phyloP scores from a whole-genome alignment of 2,113 vertebrate species.

The human (Homo sapiens) region GRCh38 chr18:14976001-14976500 shows the following conservation, averaged over 20 bases:
- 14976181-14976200: neutral
- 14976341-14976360: slow-evolving; percentile 27
- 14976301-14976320: slow-evolving; percentile 37
- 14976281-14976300: slow-evolving; percentile 71
- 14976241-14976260: slow-evolving; percentile 57
- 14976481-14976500: neutral
- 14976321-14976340: slow-evolving; percentile 50
- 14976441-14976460: neutral
- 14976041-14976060: too few species aligned
- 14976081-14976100: neutral
- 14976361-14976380: neutral
- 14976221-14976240: slow-evolving; percentile 26
- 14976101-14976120: neutral
- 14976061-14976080: neutral
- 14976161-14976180: slow-evolving; percentile 35
- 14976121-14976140: neutral
- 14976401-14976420: neutral
- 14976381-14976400: neutral
- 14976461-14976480: neutral
- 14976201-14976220: slow-evolving; percentile 44
- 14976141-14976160: neutral
- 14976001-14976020: too few species aligned
- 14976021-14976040: neutral
- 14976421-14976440: neutral
- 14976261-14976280: slow-evolving; percentile 25